Conservation (phyloP, 2,888 invertebrate species). For the Chrysodeixis includens region DNA sequence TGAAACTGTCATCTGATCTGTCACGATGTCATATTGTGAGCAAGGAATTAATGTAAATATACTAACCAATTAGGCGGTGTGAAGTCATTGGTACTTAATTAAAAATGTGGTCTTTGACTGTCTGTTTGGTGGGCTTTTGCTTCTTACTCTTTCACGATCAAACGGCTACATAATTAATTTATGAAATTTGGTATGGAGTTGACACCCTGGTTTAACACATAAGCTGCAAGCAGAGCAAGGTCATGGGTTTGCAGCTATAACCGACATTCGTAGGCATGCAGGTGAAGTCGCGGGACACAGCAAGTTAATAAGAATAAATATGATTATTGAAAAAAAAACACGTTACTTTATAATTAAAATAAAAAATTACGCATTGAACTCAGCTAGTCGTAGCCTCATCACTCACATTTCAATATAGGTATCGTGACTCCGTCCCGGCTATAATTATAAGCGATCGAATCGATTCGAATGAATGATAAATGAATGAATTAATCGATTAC, state of each 20-base stretch:
- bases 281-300: too few relatives aligned
- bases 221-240: background rate
- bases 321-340: too few relatives aligned
- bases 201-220: too few relatives aligned
- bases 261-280: too few relatives aligned
- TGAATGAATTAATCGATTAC: constrained; percentile 7
- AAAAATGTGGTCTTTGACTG: too few relatives aligned
- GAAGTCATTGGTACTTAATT: constrained; percentile 19
- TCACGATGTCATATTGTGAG: constrained; percentile 45
- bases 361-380: background rate
- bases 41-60: constrained; percentile 21
- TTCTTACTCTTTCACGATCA: too few relatives aligned
- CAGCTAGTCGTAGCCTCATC: background rate
- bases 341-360: too few relatives aligned
- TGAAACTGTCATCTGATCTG: constrained; percentile 36
- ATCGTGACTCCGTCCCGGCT: background rate
- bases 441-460: constrained; percentile 2
- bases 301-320: too few relatives aligned
- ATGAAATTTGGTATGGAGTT: background rate
- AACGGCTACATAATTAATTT: too few relatives aligned
- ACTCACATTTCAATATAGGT: background rate
- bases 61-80: constrained; percentile 42
- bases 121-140: background rate
- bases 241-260: too few relatives aligned
- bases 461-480: constrained; percentile 3